Conservation (phyloP, 1,140 invertebrate genomes). For the Andricus grossulariae region DNA sequence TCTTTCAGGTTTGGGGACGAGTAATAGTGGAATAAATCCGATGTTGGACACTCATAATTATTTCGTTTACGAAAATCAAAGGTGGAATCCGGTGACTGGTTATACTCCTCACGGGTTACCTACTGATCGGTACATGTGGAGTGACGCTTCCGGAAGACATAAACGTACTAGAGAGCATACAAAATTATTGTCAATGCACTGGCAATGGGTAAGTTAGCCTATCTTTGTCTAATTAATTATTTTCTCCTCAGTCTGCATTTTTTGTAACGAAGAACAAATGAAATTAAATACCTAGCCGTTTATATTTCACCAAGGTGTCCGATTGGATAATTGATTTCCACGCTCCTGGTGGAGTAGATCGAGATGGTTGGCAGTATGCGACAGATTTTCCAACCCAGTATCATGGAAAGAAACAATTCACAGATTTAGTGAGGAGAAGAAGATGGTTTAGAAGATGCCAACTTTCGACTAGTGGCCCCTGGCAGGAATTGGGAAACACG, state of each 20-base stretch:
- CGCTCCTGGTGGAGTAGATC: slow-evolving; percentile 90
- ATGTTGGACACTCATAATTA: slow-evolving; percentile 90
- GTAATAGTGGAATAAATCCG: slow-evolving; percentile 82
- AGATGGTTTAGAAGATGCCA: slow-evolving; percentile 91
- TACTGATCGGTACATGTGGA: slow-evolving; percentile 93
- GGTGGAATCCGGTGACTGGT: slow-evolving; percentile 94
- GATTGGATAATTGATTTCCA: slow-evolving; percentile 94
- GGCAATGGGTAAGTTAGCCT: slow-evolving; percentile 85
- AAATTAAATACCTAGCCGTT: neutral
- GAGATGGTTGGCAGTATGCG: slow-evolving; percentile 96
- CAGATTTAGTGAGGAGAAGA: slow-evolving; percentile 90
- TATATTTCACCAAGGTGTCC: slow-evolving; percentile 79
- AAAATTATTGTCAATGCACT: slow-evolving; percentile 89
- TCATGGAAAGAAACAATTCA: slow-evolving; percentile 89
- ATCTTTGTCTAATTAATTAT: slow-evolving; percentile 11
- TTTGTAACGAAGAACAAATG: too few species aligned
- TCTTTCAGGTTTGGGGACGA: slow-evolving; percentile 78
- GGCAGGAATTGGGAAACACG: slow-evolving; percentile 89
- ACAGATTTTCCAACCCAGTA: slow-evolving; percentile 92
- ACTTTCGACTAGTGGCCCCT: slow-evolving; percentile 89
- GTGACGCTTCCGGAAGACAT: slow-evolving; percentile 87
- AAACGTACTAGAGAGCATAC: slow-evolving; percentile 90
- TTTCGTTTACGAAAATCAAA: slow-evolving; percentile 94
- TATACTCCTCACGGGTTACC: slow-evolving; percentile 90
- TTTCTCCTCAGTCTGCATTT: neutral